phyloP scores from a whole-genome alignment of 2,888 invertebrate genomes.

The Pammene aurita region DNA sequence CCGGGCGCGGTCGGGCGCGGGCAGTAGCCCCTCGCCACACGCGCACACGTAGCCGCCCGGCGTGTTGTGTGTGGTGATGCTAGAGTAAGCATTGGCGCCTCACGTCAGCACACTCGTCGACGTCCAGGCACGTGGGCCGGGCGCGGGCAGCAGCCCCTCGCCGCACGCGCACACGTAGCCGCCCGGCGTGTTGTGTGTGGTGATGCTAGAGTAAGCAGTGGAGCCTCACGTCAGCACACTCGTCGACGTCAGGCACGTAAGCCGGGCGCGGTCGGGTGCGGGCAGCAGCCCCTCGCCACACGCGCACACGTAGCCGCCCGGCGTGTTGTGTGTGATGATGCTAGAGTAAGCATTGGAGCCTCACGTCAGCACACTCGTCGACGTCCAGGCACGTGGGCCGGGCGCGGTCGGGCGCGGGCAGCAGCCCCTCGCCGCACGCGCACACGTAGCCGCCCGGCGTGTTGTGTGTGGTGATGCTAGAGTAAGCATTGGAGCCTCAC shows the following conservation, averaged over 20 bases:
- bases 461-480: constrained; percentile 77
- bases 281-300: constrained; percentile 89
- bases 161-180: constrained; percentile 88
- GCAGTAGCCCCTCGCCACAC: constrained; percentile 88
- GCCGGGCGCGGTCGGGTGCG: constrained; percentile 81
- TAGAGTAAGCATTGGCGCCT: constrained; percentile 3
- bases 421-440: constrained; percentile 88
- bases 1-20: constrained; percentile 81
- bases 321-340: constrained; percentile 83
- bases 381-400: constrained; percentile 86
- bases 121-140: constrained; percentile 86
- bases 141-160: constrained; percentile 87
- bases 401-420: constrained; percentile 82
- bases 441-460: constrained; percentile 88
- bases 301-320: constrained; percentile 87
- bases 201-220: too few species aligned
- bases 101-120: constrained; percentile 76
- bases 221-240: constrained; percentile 66
- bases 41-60: constrained; percentile 88
- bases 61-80: constrained; percentile 82
- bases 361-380: constrained; percentile 74
- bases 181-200: constrained; percentile 87
- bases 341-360: background rate
- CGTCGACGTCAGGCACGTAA: constrained; percentile 85
- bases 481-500: constrained; percentile 47